These are phyloP conservation scores for Lycodopsis pacificus DNA, from an alignment of 2,797 vertebrate species.

Conservation along the genomic window DNA sequence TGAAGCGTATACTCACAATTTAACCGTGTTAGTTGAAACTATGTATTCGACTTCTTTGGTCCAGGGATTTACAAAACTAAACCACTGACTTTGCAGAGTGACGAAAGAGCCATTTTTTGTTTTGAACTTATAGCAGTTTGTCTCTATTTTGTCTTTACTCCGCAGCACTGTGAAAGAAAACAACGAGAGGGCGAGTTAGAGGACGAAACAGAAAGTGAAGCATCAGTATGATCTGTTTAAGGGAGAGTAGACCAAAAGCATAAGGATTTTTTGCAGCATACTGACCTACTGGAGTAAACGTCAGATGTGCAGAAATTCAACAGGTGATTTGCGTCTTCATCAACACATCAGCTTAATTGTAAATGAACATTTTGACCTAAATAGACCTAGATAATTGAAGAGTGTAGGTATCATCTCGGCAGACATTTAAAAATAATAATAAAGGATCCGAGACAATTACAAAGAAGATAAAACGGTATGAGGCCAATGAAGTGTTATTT, in stretches of 20 bases:
- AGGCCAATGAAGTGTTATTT: conserved; percentile 19
- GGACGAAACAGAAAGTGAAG: neutral
- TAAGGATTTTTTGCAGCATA: neutral
- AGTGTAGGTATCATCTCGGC: neutral
- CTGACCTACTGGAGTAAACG: neutral
- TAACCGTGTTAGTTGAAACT: conserved; percentile 95
- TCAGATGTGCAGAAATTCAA: neutral
- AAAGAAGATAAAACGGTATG: neutral
- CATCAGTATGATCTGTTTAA: neutral
- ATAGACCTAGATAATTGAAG: neutral
- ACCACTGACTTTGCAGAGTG: conserved; percentile 95
- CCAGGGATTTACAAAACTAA: conserved; percentile 99
- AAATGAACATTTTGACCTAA: neutral
- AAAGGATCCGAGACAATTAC: neutral
- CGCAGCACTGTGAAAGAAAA: conserved; percentile 87
- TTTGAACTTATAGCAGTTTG: conserved; percentile 95
- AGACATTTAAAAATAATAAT: neutral
- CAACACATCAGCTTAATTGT: neutral
- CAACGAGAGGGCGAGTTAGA: conserved; percentile 15
- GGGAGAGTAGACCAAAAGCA: neutral
- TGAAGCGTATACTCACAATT: conserved; percentile 89
- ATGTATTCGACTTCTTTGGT: conserved; percentile 99
- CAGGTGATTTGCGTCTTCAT: neutral
- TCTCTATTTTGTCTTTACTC: conserved; percentile 95
- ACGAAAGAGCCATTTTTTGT: conserved; percentile 93